Conservation (phyloP, 2,888 invertebrate genomes). For the Halictus quadricinctus region DNA sequence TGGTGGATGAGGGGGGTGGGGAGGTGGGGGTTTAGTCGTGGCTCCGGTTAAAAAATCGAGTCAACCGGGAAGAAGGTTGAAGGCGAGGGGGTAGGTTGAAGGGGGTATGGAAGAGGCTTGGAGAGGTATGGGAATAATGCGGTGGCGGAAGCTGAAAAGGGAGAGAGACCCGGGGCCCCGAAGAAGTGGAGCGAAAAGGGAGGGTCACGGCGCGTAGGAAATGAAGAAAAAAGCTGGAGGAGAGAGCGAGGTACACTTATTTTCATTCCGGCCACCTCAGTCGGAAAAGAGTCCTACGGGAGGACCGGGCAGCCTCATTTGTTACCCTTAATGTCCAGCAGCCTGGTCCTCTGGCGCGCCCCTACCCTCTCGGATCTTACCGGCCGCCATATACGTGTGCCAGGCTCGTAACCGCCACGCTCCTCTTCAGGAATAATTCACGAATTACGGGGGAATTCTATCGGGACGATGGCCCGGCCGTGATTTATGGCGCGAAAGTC, state of each 20-base stretch:
- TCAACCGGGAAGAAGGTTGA: conserved; percentile 17
- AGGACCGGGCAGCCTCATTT: conserved; percentile 80
- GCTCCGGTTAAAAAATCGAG: conserved; percentile 60
- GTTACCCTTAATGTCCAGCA: conserved; percentile 81
- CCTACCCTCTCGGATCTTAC: conserved; percentile 65
- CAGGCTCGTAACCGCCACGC: conserved; percentile 38
- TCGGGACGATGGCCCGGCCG: conserved; percentile 63
- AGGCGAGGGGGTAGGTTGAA: background rate
- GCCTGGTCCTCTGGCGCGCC: conserved; percentile 61
- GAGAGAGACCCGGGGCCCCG: conserved; percentile 26
- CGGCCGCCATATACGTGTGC: conserved; percentile 52
- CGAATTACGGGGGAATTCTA: conserved; percentile 76
- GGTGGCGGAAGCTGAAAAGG: conserved; percentile 22
- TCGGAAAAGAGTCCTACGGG: conserved; percentile 79
- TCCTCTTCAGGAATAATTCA: conserved; percentile 71
- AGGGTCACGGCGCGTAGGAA: conserved; percentile 57
- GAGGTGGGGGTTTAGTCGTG: conserved; percentile 34
- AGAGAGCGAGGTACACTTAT: conserved; percentile 77
- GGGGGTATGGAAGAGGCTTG: background rate
- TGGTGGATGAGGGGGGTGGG: too few species aligned
- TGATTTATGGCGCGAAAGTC: conserved; percentile 69
- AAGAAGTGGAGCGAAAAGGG: conserved; percentile 56
- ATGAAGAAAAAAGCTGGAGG: conserved; percentile 67
- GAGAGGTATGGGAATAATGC: conserved; percentile 42
- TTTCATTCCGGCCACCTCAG: conserved; percentile 80